phyloP scores from a whole-genome alignment of 2,113 vertebrate genomes.

The Oostethus manadensis region DNA sequence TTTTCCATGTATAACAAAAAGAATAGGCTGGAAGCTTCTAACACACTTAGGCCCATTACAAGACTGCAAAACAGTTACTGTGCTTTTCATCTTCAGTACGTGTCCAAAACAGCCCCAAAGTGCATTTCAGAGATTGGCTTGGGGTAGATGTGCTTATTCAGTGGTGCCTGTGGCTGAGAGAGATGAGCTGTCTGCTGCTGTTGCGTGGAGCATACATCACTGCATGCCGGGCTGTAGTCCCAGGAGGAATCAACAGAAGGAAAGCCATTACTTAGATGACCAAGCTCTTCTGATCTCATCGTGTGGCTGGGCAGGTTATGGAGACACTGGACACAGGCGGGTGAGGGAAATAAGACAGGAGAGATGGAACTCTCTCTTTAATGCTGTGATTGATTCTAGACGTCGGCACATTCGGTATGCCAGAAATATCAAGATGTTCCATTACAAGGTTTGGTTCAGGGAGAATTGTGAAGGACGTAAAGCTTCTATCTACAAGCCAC shows the following conservation, averaged over 20 bases:
- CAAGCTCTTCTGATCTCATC: slow-evolving; percentile 55
- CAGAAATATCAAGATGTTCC: slow-evolving; percentile 44
- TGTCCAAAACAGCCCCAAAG: slow-evolving; percentile 37
- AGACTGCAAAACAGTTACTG: slow-evolving; percentile 29
- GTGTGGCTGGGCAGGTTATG: slow-evolving; percentile 35
- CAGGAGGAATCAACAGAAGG: slow-evolving; percentile 58
- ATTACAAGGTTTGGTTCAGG: slow-evolving; percentile 26
- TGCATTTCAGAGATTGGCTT: slow-evolving; percentile 52
- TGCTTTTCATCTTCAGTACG: slow-evolving; percentile 20
- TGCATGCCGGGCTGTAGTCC: slow-evolving; percentile 21
- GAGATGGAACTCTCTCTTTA: slow-evolving; percentile 23
- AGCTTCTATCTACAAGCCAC: slow-evolving; percentile 25
- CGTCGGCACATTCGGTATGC: slow-evolving; percentile 26
- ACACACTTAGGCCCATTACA: slow-evolving; percentile 23
- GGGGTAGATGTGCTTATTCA: slow-evolving; percentile 53
- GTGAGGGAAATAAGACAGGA: slow-evolving; percentile 22
- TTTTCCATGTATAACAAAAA: not conserved
- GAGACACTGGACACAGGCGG: slow-evolving; percentile 25
- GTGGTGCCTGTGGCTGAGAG: slow-evolving; percentile 53
- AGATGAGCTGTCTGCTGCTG: slow-evolving; percentile 59
- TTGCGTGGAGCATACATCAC: slow-evolving; percentile 66
- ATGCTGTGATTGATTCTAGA: slow-evolving; percentile 31
- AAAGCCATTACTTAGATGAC: slow-evolving; percentile 65
- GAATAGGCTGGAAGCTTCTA: slow-evolving; percentile 18
- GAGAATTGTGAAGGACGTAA: slow-evolving; percentile 22